Percentiles rank a stretch among this genome's conserved stretches.
These are phyloP conservation scores for Tachysurus vachellii DNA, from an alignment of 2,113 vertebrate species.

Conservation along the genomic window DNA sequence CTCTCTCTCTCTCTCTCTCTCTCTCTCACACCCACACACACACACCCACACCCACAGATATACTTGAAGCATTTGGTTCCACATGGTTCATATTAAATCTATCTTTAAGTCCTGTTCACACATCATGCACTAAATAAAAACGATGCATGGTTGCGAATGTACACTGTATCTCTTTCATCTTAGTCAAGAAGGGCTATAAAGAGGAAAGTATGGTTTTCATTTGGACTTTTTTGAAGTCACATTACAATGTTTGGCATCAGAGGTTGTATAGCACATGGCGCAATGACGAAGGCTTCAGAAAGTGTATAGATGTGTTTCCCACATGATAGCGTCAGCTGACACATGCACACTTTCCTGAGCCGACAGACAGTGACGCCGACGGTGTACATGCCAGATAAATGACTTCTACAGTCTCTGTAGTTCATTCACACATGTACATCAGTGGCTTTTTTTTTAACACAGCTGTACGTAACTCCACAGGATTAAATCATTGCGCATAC, in stretches of 20 bases:
- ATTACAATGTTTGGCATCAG: background rate
- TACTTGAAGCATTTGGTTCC: background rate
- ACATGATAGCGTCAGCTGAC: background rate
- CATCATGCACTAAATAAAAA: background rate
- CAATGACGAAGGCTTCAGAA: background rate
- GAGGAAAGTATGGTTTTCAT: background rate
- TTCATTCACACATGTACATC: background rate
- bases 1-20: no score
- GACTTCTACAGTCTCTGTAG: background rate
- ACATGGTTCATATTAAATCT: background rate
- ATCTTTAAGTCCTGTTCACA: conserved; percentile 2
- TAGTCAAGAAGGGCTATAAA: background rate
- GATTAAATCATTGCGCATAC: background rate
- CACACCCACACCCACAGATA: background rate
- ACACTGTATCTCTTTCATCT: background rate
- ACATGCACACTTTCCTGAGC: background rate
- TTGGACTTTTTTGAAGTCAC: background rate
- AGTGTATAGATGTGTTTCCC: background rate
- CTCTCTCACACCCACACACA: background rate
- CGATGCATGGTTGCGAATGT: background rate
- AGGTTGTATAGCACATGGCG: background rate
- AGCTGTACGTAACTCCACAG: no score
- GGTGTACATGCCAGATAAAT: background rate
- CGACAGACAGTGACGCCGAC: background rate
- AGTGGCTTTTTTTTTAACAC: background rate